Percentiles rank a stretch among this genome's conserved stretches.
These are phyloP conservation scores for Endotricha flammealis DNA, from an alignment of 2,888 invertebrate species.

Conservation along the genomic window DNA sequence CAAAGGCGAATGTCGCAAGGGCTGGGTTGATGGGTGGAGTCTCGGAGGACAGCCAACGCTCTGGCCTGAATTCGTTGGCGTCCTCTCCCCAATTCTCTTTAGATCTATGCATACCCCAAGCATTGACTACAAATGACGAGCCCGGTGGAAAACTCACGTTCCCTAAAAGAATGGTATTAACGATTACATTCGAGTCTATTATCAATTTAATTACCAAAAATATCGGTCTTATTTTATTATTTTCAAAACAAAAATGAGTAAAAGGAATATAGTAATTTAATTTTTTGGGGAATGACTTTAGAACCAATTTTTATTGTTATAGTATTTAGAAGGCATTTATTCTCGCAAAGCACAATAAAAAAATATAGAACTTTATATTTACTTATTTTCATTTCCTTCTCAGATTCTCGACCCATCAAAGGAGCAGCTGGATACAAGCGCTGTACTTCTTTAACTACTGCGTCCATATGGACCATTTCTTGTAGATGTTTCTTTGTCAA, in stretches of 20 bases:
- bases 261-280: no score
- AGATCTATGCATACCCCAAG: neutral
- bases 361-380: neutral
- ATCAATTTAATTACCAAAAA: no score
- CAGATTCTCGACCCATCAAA: neutral
- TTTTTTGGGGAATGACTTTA: no score
- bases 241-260: no score
- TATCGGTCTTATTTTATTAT: no score
- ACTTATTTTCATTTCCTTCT: neutral
- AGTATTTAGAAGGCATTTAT: no score
- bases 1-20: neutral
- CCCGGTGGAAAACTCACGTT: neutral
- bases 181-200: no score
- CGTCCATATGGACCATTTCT: neutral
- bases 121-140: neutral
- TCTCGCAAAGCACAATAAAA: no score
- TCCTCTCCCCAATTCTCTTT: conserved; percentile 19
- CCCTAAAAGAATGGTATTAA: neutral
- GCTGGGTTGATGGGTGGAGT: neutral
- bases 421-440: neutral
- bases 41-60: conserved; percentile 21
- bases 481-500: neutral
- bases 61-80: conserved; percentile 21
- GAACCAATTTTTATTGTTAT: no score
- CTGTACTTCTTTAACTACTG: neutral